Base-by-base conservation (phyloP, 1,140 invertebrate species). In the Diprion similis region DNA sequence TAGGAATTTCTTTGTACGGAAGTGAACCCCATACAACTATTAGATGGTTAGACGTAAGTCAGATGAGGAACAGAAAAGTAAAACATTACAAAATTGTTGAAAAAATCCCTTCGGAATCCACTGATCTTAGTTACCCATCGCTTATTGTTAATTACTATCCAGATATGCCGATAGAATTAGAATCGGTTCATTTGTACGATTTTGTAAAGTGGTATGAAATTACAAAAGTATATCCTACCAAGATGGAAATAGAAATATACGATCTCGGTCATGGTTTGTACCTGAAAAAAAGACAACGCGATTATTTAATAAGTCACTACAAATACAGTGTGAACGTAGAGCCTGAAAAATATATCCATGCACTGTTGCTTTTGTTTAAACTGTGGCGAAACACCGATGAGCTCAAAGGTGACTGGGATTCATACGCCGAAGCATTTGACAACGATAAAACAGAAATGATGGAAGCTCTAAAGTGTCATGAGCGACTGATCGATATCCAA, bases 1-100 rank as follows among this genome's bases (percentile, higher is more conserved):
- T 83, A 10, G 80, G 80, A 47, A 81, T 81, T 70, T 71, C 82
- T 37, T 71, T 86, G 45, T 76, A 81, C 73, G 81, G 79, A 9
- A 86, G 84, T 18, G 83, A 86, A 80, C 68, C 76, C 73, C 68
- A 77, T 45, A 80, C 79, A 45, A 79, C 73, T 6, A 79, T 81
- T 10, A 73, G 68, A 71, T 81, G 77, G 77, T 46, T 80, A 13
- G 73, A 80, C 76, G 75, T 81, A 15, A 77, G 66, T 67, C 51
- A 75, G 18, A 70, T 65, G 15, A 71, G 78, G 51, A 78, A 73
- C 46, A 73, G 73, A 72, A 77, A 73, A 74, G 24, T 79, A 37
- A 78, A 79, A 74, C 64, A 65, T 46, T 46, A 67, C 45, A 59
- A 78, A 70, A 76, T 82, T 73, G 80, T 83, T 73, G 71, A 78